Conservation (phyloP, 2,888 invertebrate species). For the Caenorhabditis drosophilae region DNA sequence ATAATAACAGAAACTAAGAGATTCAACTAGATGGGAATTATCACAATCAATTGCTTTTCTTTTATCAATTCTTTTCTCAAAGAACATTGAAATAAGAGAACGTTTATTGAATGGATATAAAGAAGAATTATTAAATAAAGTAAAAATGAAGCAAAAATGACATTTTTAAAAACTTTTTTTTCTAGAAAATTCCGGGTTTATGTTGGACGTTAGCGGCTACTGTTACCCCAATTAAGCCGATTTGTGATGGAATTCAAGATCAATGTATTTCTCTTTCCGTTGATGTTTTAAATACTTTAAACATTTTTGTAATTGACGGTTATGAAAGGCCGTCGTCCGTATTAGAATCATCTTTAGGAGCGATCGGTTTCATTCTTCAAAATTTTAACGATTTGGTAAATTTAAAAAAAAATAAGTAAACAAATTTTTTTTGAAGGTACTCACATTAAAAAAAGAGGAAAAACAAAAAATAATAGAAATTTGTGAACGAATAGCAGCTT, state of each 20-base stretch:
- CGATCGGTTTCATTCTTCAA: slow-evolving; percentile 22
- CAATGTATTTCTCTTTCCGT: neutral
- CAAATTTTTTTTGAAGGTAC: neutral
- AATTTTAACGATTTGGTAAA: slow-evolving; percentile 5
- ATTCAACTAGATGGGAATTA: slow-evolving; percentile 28
- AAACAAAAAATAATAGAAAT: slow-evolving; percentile 10
- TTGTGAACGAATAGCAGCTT: slow-evolving; percentile 46
- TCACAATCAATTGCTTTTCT: slow-evolving; percentile 13
- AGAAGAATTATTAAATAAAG: slow-evolving; percentile 3
- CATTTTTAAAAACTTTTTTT: neutral
- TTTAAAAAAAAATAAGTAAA: neutral
- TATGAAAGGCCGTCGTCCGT: slow-evolving; percentile 30
- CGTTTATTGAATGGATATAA: slow-evolving; percentile 4
- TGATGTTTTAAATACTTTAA: neutral
- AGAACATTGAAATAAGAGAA: neutral
- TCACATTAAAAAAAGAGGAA: too few species aligned
- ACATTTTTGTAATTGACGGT: slow-evolving; percentile 12
- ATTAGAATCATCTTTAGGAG: slow-evolving; percentile 34
- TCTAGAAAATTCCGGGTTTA: slow-evolving; percentile 21
- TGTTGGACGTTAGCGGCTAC: slow-evolving; percentile 21
- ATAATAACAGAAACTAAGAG: slow-evolving; percentile 14
- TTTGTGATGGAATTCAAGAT: neutral
- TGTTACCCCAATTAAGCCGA: slow-evolving; percentile 4
- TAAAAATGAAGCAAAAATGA: too few species aligned
- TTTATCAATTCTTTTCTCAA: slow-evolving; percentile 5